A percentile compares a stretch with the other conserved stretches of the same genome.
Conservation (phyloP, 2,113 vertebrate genomes). For the Tautogolabrus adspersus region DNA sequence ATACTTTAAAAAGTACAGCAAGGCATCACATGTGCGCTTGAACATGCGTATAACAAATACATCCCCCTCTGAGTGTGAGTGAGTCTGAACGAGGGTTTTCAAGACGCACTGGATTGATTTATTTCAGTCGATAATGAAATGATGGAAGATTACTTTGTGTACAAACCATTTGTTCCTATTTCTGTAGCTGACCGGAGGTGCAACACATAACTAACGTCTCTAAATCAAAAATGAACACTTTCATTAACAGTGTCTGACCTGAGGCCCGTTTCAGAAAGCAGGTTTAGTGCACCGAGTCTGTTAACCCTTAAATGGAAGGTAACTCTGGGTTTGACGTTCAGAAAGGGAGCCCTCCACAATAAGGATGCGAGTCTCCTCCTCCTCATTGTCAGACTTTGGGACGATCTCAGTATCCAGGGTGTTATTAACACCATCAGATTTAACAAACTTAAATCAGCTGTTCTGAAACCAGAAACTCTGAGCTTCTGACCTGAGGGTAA, state of each 20-base stretch:
- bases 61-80: constrained; percentile 11
- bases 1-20: not conserved
- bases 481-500: too few species aligned
- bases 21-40: constrained; percentile 5
- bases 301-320: too few species aligned
- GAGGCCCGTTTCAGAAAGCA: too few species aligned
- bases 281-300: too few species aligned
- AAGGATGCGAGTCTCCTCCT: too few species aligned
- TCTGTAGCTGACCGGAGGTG: not conserved
- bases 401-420: too few species aligned
- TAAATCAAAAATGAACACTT: not conserved
- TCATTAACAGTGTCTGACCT: not conserved
- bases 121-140: not conserved
- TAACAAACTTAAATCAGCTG: too few species aligned
- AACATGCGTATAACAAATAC: constrained; percentile 8
- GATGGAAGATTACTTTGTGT: not conserved
- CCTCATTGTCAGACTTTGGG: too few species aligned
- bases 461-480: too few species aligned
- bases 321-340: too few species aligned
- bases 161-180: not conserved
- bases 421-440: too few species aligned
- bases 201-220: not conserved
- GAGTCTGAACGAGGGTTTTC: constrained; percentile 22
- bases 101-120: not conserved
- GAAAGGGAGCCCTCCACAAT: too few species aligned